These are phyloP conservation scores for Keiferia lycopersicella DNA, from an alignment of 2,888 invertebrate genomes.

Conservation along the genomic window DNA sequence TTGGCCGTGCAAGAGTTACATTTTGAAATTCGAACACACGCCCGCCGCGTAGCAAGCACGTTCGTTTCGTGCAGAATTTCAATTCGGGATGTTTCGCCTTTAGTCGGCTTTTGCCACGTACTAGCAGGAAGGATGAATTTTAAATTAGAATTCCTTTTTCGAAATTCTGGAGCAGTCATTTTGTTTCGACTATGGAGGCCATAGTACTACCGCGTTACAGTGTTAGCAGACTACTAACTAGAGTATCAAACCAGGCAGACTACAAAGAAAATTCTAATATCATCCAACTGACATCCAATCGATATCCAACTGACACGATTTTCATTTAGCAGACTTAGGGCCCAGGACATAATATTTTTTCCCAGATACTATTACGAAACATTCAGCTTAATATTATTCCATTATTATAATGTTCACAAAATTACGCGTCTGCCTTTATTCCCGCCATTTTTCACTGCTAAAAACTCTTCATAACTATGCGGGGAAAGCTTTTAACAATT, in stretches of 20 bases:
- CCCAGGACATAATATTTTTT: too few species aligned
- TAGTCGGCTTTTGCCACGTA: constrained; percentile 61
- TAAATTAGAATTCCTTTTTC: constrained; percentile 62
- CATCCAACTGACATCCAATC: too few species aligned
- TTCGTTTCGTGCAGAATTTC: constrained; percentile 59
- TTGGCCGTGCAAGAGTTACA: constrained; percentile 53
- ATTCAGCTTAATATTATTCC: not conserved
- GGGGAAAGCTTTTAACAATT: constrained; percentile 27
- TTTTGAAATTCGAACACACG: constrained; percentile 61
- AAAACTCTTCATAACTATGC: constrained; percentile 7
- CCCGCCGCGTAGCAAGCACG: constrained; percentile 47
- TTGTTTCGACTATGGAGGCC: constrained; percentile 17
- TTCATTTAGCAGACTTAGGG: too few species aligned
- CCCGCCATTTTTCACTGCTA: not conserved
- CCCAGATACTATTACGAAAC: too few species aligned
- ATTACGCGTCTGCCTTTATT: not conserved
- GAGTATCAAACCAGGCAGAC: too few species aligned
- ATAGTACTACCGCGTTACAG: not conserved
- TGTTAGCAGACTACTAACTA: too few species aligned
- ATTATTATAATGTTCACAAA: not conserved
- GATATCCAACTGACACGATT: too few species aligned
- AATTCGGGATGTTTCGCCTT: constrained; percentile 68
- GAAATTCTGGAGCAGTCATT: constrained; percentile 31
- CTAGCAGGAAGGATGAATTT: constrained; percentile 63
- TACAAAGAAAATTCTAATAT: too few species aligned